These are phyloP conservation scores for Prosopocoilus inquinatus DNA, from an alignment of 2,888 invertebrate genomes.

Conservation along the genomic window DNA sequence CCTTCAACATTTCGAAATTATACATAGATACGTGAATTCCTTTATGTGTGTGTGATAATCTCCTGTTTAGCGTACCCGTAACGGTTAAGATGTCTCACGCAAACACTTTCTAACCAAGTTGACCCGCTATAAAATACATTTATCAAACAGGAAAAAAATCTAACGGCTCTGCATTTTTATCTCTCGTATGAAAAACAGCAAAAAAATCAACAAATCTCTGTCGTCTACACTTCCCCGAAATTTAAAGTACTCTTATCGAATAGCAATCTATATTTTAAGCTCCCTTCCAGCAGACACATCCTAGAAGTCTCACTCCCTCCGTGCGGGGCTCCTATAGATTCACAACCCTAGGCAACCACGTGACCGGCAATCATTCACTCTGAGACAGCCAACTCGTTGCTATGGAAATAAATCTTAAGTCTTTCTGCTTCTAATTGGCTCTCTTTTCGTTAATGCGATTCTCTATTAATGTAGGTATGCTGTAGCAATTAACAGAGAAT, in stretches of 20 bases:
- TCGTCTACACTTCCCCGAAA: constrained; percentile 40
- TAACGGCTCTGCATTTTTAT: constrained; percentile 22
- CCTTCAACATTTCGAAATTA: too few relatives aligned
- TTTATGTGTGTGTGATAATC: too few relatives aligned
- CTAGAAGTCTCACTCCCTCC: constrained; percentile 12
- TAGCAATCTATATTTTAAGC: constrained; percentile 38
- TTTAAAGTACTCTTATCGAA: constrained; percentile 42
- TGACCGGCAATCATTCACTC: constrained; percentile 50
- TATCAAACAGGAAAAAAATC: neutral
- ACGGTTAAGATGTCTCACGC: too few relatives aligned
- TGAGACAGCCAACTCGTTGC: constrained; percentile 51
- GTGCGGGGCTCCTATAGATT: constrained; percentile 18
- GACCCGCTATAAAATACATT: neutral
- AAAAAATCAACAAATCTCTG: constrained; percentile 37
- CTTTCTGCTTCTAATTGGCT: constrained; percentile 53
- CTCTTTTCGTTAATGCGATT: constrained; percentile 42
- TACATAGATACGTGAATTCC: too few relatives aligned
- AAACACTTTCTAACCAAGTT: too few relatives aligned
- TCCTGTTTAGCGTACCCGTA: too few relatives aligned
- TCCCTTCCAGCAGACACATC: constrained; percentile 6
- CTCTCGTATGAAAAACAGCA: constrained; percentile 28
- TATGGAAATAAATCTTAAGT: constrained; percentile 52
- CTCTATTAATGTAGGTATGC: neutral
- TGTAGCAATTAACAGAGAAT: neutral
- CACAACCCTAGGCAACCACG: constrained; percentile 38